phyloP scores from a whole-genome alignment of 2,113 vertebrate genomes.

The Nansenia antarctica region DNA sequence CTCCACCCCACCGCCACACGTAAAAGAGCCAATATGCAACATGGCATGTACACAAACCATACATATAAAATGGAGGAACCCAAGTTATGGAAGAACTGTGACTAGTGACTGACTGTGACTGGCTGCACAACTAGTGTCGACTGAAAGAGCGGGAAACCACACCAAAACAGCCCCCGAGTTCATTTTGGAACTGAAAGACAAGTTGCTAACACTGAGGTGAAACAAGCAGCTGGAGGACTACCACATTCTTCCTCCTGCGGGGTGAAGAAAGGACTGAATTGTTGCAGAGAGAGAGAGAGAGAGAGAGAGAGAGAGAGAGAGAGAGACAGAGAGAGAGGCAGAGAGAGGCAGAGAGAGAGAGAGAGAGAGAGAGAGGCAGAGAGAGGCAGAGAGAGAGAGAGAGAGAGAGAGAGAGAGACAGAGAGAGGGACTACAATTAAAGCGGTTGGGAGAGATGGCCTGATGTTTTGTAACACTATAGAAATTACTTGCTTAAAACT shows the following conservation, averaged over 20 bases:
- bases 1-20: not conserved
- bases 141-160: slow-evolving; percentile 25
- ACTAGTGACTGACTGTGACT: too few relatives aligned
- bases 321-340: not conserved
- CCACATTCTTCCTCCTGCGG: slow-evolving; percentile 22
- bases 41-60: slow-evolving; percentile 36
- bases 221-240: slow-evolving; percentile 39
- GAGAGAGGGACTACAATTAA: slow-evolving; percentile 15
- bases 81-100: slow-evolving; percentile 6
- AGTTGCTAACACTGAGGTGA: slow-evolving; percentile 28
- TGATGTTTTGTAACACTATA: slow-evolving; percentile 43
- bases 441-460: slow-evolving; percentile 27
- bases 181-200: slow-evolving; percentile 40
- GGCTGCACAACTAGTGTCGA: slow-evolving; percentile 13
- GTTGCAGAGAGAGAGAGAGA: not conserved
- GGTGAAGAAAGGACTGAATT: not conserved
- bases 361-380: not conserved
- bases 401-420: slow-evolving; percentile 13
- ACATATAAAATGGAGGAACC: slow-evolving; percentile 37
- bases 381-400: not conserved
- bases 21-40: slow-evolving; percentile 33
- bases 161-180: slow-evolving; percentile 24
- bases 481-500: slow-evolving; percentile 50
- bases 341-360: not conserved
- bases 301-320: not conserved